Evolutionary conservation across 2,797 vertebrate species (phyloP).

Genomic region (Carapus acus): DNA sequence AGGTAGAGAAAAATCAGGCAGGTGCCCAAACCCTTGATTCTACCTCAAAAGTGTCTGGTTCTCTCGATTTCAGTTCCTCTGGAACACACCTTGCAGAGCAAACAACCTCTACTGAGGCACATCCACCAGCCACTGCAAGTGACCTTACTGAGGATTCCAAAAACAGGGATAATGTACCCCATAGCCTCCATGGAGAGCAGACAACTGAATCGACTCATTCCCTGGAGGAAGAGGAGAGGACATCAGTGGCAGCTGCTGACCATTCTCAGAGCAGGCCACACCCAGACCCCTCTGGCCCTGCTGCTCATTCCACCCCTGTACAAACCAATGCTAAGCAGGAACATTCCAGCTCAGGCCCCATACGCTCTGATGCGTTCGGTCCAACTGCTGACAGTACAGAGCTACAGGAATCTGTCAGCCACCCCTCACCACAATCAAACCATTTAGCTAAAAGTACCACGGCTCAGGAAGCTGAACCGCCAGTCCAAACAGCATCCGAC

Average conservation of each 20-base stretch:
- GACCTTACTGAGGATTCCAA: slow-evolving; percentile 23
- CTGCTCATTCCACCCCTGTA: slow-evolving; percentile 3
- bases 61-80: background rate
- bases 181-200: slow-evolving; percentile 28
- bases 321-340: background rate
- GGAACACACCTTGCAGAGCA: slow-evolving; percentile 1
- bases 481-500: slow-evolving; percentile 3
- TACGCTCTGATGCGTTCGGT: background rate
- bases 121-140: slow-evolving; percentile 1
- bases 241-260: slow-evolving; percentile 10
- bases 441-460: slow-evolving; percentile 6
- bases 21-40: background rate
- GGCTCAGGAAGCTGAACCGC: slow-evolving; percentile 3
- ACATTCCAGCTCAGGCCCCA: slow-evolving; percentile 8
- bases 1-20: slow-evolving; percentile 30
- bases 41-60: slow-evolving; percentile 4
- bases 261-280: slow-evolving; percentile 6
- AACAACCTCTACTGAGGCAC: slow-evolving; percentile 15
- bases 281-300: slow-evolving; percentile 1
- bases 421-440: slow-evolving; percentile 5
- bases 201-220: slow-evolving; percentile 44
- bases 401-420: slow-evolving; percentile 5
- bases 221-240: slow-evolving; percentile 38
- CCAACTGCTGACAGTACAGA: slow-evolving; percentile 19
- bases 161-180: slow-evolving; percentile 3